These are phyloP conservation scores for Mystacornis crossleyi DNA, from an alignment of 2,113 vertebrate genomes.

Conservation along the genomic window DNA sequence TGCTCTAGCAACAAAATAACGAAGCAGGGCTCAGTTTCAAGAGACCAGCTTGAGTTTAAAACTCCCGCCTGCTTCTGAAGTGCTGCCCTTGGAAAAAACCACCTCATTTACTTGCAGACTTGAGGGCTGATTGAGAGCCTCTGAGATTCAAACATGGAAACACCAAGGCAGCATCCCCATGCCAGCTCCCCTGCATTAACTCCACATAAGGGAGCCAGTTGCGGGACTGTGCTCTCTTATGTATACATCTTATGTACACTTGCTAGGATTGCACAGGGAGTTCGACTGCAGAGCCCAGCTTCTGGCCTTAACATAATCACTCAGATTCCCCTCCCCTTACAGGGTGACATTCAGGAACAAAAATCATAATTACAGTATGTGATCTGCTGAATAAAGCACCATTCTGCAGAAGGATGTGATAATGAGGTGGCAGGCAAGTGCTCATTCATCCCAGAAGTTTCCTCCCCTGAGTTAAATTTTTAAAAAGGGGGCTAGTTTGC, in stretches of 20 bases:
- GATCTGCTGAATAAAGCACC: background rate
- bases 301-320: background rate
- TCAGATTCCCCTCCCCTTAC: background rate
- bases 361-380: background rate
- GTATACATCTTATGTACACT: background rate
- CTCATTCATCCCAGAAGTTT: background rate
- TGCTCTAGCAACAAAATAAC: background rate
- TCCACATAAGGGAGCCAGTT: background rate
- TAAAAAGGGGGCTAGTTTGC: background rate
- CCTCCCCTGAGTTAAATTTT: background rate
- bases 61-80: background rate
- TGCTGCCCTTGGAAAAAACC: background rate
- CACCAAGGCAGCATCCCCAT: background rate
- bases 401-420: background rate
- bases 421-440: background rate
- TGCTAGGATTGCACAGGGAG: background rate
- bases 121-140: background rate
- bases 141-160: background rate
- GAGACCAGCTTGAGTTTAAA: background rate
- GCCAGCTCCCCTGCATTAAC: background rate
- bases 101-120: background rate
- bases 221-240: rapidly evolving
- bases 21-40: background rate
- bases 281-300: background rate
- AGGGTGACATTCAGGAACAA: background rate